A percentile compares a stretch with the other conserved stretches of the same genome.
phyloP scores from a whole-genome alignment of 2,797 vertebrate genomes.

The Pangasius djambal region DNA sequence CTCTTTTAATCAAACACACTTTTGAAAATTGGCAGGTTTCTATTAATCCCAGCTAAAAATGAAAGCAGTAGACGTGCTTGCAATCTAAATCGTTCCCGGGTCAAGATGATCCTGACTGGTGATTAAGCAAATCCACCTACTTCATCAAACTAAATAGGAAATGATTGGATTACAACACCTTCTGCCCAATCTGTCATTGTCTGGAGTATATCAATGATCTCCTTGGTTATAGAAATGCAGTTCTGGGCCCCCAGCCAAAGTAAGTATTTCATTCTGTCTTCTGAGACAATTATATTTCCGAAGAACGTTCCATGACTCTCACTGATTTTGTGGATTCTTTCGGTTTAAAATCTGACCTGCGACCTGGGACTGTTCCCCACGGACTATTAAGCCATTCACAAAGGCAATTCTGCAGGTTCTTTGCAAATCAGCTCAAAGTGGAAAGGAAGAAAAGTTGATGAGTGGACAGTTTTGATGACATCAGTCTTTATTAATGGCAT shows the following conservation, averaged over 20 bases:
- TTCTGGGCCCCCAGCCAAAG: slow-evolving; percentile 29
- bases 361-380: not conserved
- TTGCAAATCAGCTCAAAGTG: slow-evolving; percentile 1
- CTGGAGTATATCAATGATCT: slow-evolving; percentile 33
- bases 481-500: not conserved
- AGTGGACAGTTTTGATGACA: slow-evolving; percentile 7
- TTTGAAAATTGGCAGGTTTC: slow-evolving; percentile 30
- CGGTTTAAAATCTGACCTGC: not conserved
- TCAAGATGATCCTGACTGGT: slow-evolving; percentile 37
- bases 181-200: slow-evolving; percentile 7
- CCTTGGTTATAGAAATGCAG: slow-evolving; percentile 35
- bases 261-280: slow-evolving; percentile 24
- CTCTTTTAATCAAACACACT: slow-evolving; percentile 37
- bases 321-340: slow-evolving; percentile 41
- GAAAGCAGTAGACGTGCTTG: not conserved
- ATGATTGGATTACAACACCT: slow-evolving; percentile 42
- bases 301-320: not conserved
- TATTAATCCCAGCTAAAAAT: slow-evolving; percentile 33
- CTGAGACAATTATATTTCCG: slow-evolving; percentile 15
- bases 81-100: slow-evolving; percentile 18
- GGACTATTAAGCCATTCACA: not conserved
- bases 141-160: slow-evolving; percentile 42
- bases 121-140: slow-evolving; percentile 32
- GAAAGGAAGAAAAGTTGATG: not conserved
- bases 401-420: slow-evolving; percentile 19